phyloP scores from a whole-genome alignment of 2,797 vertebrate species.

The Lepidocolaptes lacrymiger region DNA sequence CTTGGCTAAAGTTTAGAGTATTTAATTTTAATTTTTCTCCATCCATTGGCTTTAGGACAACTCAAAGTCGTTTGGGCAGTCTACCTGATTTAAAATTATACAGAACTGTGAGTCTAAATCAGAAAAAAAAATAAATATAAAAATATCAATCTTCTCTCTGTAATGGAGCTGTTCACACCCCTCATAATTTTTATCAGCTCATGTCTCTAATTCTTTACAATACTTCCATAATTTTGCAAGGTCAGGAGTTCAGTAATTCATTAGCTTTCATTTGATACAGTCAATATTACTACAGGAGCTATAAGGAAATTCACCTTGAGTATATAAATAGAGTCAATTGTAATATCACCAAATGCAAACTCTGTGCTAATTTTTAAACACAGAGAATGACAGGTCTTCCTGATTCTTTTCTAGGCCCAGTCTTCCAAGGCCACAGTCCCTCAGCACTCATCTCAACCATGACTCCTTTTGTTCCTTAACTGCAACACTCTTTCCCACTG shows the following conservation, averaged over 20 bases:
- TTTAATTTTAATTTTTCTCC: background rate
- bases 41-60: background rate
- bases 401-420: background rate
- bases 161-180: background rate
- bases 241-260: background rate
- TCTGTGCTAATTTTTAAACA: background rate
- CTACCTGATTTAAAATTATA: background rate
- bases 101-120: background rate
- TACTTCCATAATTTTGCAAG: background rate
- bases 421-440: background rate
- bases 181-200: background rate
- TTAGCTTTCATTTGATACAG: background rate
- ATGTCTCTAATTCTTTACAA: background rate
- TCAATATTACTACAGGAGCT: background rate
- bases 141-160: background rate
- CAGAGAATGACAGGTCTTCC: background rate
- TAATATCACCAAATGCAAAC: background rate
- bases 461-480: background rate
- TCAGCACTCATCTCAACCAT: rapidly evolving
- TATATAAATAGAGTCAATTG: background rate
- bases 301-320: background rate
- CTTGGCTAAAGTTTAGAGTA: background rate
- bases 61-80: background rate
- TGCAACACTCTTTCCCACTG: background rate
- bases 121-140: background rate